Evolutionary conservation across 2,797 vertebrate genomes (phyloP), one percentile per base, ranked within the genome.

Genomic region (Mycteria americana): DNA sequence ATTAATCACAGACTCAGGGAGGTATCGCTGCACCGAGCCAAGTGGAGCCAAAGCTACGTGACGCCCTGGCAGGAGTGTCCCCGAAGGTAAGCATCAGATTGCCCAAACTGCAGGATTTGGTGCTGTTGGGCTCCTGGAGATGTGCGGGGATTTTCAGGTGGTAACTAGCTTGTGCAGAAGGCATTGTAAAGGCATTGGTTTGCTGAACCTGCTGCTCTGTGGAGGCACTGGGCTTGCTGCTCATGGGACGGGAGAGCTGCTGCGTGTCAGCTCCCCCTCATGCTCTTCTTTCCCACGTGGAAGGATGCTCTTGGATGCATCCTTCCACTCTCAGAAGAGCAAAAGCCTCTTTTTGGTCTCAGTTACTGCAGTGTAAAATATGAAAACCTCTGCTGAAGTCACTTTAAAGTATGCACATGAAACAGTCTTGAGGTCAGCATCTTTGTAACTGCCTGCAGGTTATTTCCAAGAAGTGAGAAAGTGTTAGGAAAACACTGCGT

Each of bases 1-100:
- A 14, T 13, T 30, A 11, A 35, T 12, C 84, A 31, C n/a, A 60
- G 46, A 0, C 39, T 24, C 2, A 1, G 30, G 35, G 35, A 27
- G 23, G 9, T 7, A 16, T 1, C 18, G 6, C 16, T 76, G 59
- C 22, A 33, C 30, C 0, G 5, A 41, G 30, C 16, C 2, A 6
- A 8, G 50, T 1, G 46, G 37, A 69, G 35, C 16, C 1, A 19
- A 79, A 43, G n/a, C 5, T 35, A 21, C 2, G 1, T 10, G 51
- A 18, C 85, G 50, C 27, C 43, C 37, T 31, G 27, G 33, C 13
- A n/a, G n/a, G 24, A 56, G 2, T 7, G 18, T 5, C 35, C 33
- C 41, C 4, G 5, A 8, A 89, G 25, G 21, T 7, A 80, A 24
- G 22, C 6, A 4, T 24, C 75, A 67, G 25, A 33, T 39, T 53